Evolutionary conservation across 2,113 vertebrate species (phyloP), one percentile per base, ranked within the genome.

Genomic region (Dascyllus trimaculatus): DNA sequence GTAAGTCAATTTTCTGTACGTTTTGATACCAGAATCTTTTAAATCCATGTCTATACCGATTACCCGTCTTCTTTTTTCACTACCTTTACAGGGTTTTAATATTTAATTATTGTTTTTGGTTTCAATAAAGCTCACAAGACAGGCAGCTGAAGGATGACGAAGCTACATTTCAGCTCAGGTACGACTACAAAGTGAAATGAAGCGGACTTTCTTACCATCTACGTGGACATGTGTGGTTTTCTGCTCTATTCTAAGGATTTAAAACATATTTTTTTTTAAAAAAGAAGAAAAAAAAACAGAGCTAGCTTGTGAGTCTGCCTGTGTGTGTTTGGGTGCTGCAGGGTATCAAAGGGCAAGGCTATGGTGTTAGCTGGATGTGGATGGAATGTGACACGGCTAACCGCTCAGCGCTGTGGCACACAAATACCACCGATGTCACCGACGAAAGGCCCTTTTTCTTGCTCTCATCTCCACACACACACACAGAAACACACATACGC

Each of bases 311-410:
- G 48, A 10, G 45, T 29, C 21, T 24, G 32, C 56, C 54, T 62
- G 43, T 71, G n/a, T 54, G n/a, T 35, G 13, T 66, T 53, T 54
- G 57, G 78, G 84, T 80, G 61, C 35, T n/a, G 32, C 22, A 46
- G 58, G 40, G 66, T 57, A 80, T 73, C 65, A 87, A 84, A 80
- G 78, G 63, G 38, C 51, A 79, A 8, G 63, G 70, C 48, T 62
- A 38, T 6, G 62, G 63, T 66, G 71, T 76, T 66, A 22, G 78
- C 65, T 71, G 40, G 84, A 90, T 63, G 49, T 46, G 56, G 71
- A 92, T 84, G 75, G 84, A 87, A 88, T 89, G 87, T 85, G 85
- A 85, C 87, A 75, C 64, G 24, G 24, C 51, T 59, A 89, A 90
- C 71, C n/a, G 38, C 61, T 86, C 68, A 49, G 18, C 67, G 78